phyloP scores from a whole-genome alignment of 1,140 invertebrate species.

The Chrysopa pallens region DNA sequence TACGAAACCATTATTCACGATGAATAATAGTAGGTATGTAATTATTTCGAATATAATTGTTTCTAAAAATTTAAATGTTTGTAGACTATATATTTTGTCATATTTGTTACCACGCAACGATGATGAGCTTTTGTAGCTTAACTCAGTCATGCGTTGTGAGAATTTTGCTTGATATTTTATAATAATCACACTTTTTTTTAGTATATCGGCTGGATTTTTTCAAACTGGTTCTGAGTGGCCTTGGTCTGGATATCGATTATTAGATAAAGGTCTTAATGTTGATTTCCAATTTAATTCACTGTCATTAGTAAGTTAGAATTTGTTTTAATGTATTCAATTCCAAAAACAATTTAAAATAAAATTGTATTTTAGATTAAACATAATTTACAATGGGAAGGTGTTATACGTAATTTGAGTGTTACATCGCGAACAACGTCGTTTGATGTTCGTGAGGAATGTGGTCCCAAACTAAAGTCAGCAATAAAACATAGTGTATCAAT shows the following conservation, averaged over 20 bases:
- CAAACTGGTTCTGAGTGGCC: slow-evolving; percentile 55
- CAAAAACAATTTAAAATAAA: background rate
- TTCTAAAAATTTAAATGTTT: too few species aligned
- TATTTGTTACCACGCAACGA: too few species aligned
- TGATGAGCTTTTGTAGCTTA: too few species aligned
- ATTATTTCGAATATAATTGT: too few species aligned
- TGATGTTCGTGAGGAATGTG: slow-evolving; percentile 62
- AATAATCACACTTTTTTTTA: too few species aligned
- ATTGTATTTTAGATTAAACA: slow-evolving; percentile 40
- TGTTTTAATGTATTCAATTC: slow-evolving; percentile 1
- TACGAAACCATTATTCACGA: too few species aligned
- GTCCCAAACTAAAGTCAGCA: slow-evolving; percentile 71
- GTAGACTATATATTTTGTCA: too few species aligned
- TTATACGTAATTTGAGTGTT: slow-evolving; percentile 54
- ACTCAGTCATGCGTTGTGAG: too few species aligned
- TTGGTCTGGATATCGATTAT: slow-evolving; percentile 58
- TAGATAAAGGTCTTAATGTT: slow-evolving; percentile 41
- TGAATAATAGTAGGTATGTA: too few species aligned
- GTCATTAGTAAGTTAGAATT: slow-evolving; percentile 23
- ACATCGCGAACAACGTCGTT: slow-evolving; percentile 46
- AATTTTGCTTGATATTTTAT: too few species aligned
- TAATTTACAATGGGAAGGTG: slow-evolving; percentile 65
- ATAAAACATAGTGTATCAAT: slow-evolving; percentile 56
- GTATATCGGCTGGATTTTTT: slow-evolving; percentile 46
- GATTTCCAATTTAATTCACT: slow-evolving; percentile 44